A percentile compares a stretch with the other conserved stretches of the same genome.
phyloP scores from a whole-genome alignment of 1,140 invertebrate genomes.

The Tetranychus urticae region DNA sequence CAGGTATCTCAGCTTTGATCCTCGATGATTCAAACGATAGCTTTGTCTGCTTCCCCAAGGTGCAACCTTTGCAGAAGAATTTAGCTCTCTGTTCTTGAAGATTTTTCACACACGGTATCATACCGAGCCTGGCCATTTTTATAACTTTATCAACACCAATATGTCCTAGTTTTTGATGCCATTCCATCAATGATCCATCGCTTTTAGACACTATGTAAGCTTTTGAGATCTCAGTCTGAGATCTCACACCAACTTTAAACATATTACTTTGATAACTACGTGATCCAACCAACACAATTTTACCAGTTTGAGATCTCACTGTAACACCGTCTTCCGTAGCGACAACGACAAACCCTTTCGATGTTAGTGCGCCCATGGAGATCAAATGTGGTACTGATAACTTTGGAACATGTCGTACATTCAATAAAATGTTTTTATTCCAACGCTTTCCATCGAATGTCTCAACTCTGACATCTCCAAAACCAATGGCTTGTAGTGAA shows the following conservation, averaged over 20 bases:
- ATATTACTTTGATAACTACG: not conserved
- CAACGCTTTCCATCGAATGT: not conserved
- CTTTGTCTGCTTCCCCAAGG: not conserved
- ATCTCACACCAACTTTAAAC: not conserved
- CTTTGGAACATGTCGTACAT: not conserved
- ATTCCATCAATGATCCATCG: not conserved
- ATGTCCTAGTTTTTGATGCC: conserved; percentile 1
- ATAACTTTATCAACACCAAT: not conserved
- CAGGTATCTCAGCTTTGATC: not conserved
- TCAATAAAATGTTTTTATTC: not conserved
- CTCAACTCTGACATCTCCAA: not conserved
- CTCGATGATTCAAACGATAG: not conserved
- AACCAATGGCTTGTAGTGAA: not conserved
- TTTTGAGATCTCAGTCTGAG: not conserved
- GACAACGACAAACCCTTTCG: not conserved
- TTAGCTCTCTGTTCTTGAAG: not conserved
- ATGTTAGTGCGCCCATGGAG: not conserved
- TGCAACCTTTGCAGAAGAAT: not conserved
- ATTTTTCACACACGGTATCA: not conserved
- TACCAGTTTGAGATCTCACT: not conserved
- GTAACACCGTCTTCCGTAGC: not conserved
- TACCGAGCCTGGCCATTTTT: not conserved
- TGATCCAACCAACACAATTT: not conserved
- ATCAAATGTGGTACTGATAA: not conserved
- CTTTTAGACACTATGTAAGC: not conserved